Evolutionary conservation across 2,113 vertebrate species (phyloP).

Genomic region (Entomyzon cyanotis): DNA sequence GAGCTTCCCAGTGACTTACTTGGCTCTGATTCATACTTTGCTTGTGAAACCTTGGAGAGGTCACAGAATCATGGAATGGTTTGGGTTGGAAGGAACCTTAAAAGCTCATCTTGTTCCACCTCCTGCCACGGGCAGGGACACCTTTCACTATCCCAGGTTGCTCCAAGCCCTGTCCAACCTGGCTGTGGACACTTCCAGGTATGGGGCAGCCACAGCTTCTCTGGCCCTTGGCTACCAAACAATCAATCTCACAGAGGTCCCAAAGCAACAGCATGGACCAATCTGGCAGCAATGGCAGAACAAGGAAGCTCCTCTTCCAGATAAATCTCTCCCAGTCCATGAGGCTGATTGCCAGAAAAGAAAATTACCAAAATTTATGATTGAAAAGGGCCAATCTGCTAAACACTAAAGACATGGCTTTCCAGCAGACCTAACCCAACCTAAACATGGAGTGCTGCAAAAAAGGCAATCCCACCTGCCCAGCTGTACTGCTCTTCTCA

Average conservation of each 20-base stretch:
- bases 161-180: neutral
- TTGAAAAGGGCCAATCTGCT: neutral
- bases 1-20: neutral
- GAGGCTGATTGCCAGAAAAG: neutral
- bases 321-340: neutral
- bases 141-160: neutral
- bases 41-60: neutral
- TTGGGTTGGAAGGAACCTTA: neutral
- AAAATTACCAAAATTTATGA: neutral
- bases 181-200: neutral
- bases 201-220: neutral
- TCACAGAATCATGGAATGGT: neutral
- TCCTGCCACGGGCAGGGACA: neutral
- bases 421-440: neutral
- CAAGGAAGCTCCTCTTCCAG: neutral
- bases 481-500: neutral
- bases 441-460: neutral
- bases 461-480: neutral
- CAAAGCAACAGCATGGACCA: neutral
- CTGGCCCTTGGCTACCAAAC: neutral
- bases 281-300: neutral
- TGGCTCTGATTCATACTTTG: neutral
- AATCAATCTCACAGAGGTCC: neutral
- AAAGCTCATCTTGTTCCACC: neutral
- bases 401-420: neutral